A percentile compares a stretch with the other conserved stretches of the same genome.
phyloP scores from a whole-genome alignment of 2,113 vertebrate genomes.

The Eretmodus cyanostictus region DNA sequence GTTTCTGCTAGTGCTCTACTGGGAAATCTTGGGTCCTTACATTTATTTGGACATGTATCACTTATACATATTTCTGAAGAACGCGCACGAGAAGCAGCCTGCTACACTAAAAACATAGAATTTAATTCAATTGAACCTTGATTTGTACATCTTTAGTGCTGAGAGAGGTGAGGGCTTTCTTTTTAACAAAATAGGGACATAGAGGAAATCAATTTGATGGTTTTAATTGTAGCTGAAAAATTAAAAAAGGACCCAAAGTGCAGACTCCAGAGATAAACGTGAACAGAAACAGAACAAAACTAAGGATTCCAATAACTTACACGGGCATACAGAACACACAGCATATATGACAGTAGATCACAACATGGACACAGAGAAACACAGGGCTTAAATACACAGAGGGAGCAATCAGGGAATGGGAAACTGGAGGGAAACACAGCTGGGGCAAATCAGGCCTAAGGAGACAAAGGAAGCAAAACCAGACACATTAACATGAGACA shows the following conservation, averaged over 20 bases:
- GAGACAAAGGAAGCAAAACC: background rate
- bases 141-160: background rate
- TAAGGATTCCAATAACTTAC: background rate
- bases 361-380: background rate
- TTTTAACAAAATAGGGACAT: background rate
- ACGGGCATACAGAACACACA: background rate
- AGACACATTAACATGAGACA: background rate
- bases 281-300: background rate
- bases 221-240: background rate
- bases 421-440: background rate
- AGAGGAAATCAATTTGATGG: background rate
- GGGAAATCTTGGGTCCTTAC: background rate
- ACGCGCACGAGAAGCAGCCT: background rate
- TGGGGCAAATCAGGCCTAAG: background rate
- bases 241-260: background rate
- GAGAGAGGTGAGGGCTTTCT: background rate
- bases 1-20: background rate
- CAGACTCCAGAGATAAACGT: background rate
- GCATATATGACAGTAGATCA: background rate
- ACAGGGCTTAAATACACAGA: background rate
- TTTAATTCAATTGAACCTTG: background rate
- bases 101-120: background rate
- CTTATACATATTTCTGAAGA: background rate
- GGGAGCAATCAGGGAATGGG: background rate
- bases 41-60: background rate